Base-by-base conservation (phyloP, 2,888 invertebrate species). In the Zonitis immaculata region DNA sequence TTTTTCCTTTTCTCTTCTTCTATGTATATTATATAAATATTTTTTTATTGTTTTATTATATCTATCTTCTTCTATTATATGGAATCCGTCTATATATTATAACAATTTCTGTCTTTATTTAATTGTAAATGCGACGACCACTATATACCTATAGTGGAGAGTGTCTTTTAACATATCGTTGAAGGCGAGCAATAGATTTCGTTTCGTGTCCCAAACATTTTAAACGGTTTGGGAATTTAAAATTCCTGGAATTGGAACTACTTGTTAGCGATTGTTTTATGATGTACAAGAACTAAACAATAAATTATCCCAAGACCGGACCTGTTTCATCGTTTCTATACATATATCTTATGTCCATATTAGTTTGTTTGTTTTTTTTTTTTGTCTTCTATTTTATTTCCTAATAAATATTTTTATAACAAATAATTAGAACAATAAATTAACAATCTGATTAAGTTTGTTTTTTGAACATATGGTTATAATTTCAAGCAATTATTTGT, bases 141-240 rank as follows among this genome's bases (percentile, higher is more conserved):
- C 27, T 2, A 27, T n/a, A n/a, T n/a, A n/a, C n/a, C n/a, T n/a
- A n/a, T n/a, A n/a, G n/a, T n/a, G n/a, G 6, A 27, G 35, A 35
- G 35, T 35, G 59, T 66, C 54, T 64, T 59, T 65, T 68, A 73
- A 74, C 70, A 64, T 73, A 74, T 72, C 66, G 73, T 65, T 67
- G 58, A 67, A 66, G 69, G 66, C 63, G 62, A 66, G 73, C 71
- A 73, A 74, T 75, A 75, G 73, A 74, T 75, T 74, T 73, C 65
- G 71, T 73, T 72, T 72, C 73, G 73, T 73, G 74, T 74, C 71
- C 73, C 64, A 72, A 74, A 73, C 73, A 74, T 74, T 75, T 73
- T 72, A 73, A 74, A 73, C 73, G 71, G 73, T 73, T 74, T 68
- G 71, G 71, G 73, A 73, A 73, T 73, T 72, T 72, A 67, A 71